Percentiles rank a stretch among this genome's conserved stretches.
phyloP scores from a whole-genome alignment of 2,113 vertebrate species.

The Stegastes partitus region DNA sequence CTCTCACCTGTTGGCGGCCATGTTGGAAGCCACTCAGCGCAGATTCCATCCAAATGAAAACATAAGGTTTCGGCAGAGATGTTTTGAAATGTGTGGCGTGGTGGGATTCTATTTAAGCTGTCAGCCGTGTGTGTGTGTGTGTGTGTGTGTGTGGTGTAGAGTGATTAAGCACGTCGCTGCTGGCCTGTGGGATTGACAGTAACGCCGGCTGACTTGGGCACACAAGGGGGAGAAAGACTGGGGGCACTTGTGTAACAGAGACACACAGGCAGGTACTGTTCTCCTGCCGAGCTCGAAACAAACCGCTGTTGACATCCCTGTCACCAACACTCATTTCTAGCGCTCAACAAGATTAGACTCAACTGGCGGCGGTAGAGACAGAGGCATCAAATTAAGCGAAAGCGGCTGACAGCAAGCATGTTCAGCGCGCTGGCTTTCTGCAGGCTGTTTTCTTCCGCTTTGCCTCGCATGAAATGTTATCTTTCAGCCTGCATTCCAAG shows the following conservation, averaged over 20 bases:
- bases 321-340: constrained; percentile 83
- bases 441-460: constrained; percentile 78
- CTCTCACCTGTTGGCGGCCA: constrained; percentile 56
- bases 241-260: constrained; percentile 78
- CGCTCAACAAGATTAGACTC: constrained; percentile 80
- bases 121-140: constrained; percentile 49
- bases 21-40: constrained; percentile 29
- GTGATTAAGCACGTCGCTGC: constrained; percentile 77
- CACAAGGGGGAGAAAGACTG: constrained; percentile 65
- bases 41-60: constrained; percentile 52
- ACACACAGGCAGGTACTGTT: constrained; percentile 85
- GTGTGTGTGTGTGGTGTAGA: constrained; percentile 42
- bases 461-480: constrained; percentile 77
- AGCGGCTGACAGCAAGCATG: constrained; percentile 83
- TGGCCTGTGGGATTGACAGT: constrained; percentile 78
- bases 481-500: constrained; percentile 76
- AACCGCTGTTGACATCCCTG: constrained; percentile 86
- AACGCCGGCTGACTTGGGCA: constrained; percentile 75
- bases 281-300: constrained; percentile 80
- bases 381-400: constrained; percentile 80
- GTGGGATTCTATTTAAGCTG: constrained; percentile 65
- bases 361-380: constrained; percentile 78
- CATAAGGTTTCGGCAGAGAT: constrained; percentile 42
- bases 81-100: constrained; percentile 56
- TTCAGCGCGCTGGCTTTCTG: constrained; percentile 71